Evolutionary conservation across 2,113 vertebrate genomes (phyloP), one percentile per base, ranked within the genome.

Genomic region (Rhinolophus sinicus): DNA sequence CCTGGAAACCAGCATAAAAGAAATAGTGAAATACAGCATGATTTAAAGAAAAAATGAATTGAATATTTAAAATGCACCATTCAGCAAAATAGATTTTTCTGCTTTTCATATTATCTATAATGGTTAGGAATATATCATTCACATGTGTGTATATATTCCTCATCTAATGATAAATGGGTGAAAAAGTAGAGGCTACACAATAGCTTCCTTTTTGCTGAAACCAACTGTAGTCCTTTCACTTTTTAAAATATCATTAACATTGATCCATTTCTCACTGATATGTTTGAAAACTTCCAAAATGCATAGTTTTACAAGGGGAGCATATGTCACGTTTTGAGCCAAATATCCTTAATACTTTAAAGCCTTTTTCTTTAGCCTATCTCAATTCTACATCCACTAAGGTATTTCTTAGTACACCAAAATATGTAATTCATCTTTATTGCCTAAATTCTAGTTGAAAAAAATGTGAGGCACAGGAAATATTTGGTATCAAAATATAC

Each of bases 241-340:
- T 83, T 88, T 58, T 22, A 60, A 95, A 67, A n/a, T 65, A 30
- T 70, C 38, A 33, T 56, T 69, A 64, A 35, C 24, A 54, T 81
- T 76, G 26, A 28, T 70, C 72, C 9, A 9, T 64, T 72, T 93
- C 58, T 95, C 16, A 84, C 9, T 40, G 26, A 64, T 73, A 21
- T 35, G 38, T 91, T 86, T 93, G 35, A 94, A 83, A 56, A 87
- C 88, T 87, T 83, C 12, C 40, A 67, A 89, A 93, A 62, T 44
- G 84, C 30, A 60, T 67, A 58, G 35, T 69, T 91, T 93, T 22
- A 14, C 24, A 0, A 93, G 15, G 26, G 14, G 4, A 67, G 24
- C 56, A 4, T 75, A 69, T 90, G 88, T 87, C 78, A 26, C 24
- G 35, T 81, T 85, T 64, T 54, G 4, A 69, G 1, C 44, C 33